Conservation (phyloP, 2,797 vertebrate genomes). For the Tapera naevia region DNA sequence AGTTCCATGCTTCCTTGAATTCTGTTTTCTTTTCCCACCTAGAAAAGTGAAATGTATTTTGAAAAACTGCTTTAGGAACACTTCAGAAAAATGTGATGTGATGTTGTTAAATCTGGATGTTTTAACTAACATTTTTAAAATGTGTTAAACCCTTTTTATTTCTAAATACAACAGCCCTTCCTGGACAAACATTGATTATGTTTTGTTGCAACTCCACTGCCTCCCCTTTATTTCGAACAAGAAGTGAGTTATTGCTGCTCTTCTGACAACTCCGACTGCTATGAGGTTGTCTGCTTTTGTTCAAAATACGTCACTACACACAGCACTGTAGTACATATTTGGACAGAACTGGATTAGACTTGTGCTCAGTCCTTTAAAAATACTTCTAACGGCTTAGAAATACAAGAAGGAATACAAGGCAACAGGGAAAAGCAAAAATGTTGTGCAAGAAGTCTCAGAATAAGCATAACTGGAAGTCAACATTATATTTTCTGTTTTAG, state of each 20-base stretch:
- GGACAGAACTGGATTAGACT: not conserved
- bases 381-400: not conserved
- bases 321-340: not conserved
- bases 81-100: not conserved
- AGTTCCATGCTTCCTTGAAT: not conserved
- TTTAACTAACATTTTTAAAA: not conserved
- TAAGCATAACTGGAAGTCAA: not conserved
- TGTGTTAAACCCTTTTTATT: not conserved
- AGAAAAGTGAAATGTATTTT: not conserved
- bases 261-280: not conserved
- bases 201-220: not conserved
- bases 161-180: not conserved
- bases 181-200: not conserved
- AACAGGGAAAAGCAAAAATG: not conserved
- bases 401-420: not conserved
- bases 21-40: not conserved
- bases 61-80: not conserved
- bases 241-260: not conserved
- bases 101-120: not conserved
- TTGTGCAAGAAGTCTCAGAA: not conserved
- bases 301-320: not conserved
- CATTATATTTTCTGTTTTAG: not conserved
- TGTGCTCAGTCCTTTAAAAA: not conserved
- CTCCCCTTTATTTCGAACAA: not conserved
- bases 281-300: not conserved